A percentile compares a stretch with the other conserved stretches of the same genome.
Conservation (phyloP, 2,797 vertebrate genomes). For the Anas bahamensis region DNA sequence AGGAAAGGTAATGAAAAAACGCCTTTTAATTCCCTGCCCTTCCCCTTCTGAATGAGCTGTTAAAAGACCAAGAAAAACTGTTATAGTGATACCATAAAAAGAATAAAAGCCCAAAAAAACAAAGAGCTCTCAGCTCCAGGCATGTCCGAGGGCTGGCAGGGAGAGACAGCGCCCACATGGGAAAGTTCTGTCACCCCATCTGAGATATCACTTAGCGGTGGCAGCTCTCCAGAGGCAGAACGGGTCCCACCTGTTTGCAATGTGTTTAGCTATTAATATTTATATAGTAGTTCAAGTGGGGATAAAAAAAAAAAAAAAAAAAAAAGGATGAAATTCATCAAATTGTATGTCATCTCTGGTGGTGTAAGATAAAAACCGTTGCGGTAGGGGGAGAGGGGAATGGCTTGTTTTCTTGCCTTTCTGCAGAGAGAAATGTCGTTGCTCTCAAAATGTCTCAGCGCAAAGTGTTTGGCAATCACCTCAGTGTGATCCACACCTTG, state of each 20-base stretch:
- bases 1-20: neutral
- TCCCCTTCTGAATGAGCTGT: slow-evolving; percentile 82
- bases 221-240: slow-evolving; percentile 85
- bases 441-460: slow-evolving; percentile 13
- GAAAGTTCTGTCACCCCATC: slow-evolving; percentile 84
- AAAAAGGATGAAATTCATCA: slow-evolving; percentile 75
- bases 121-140: slow-evolving; percentile 81
- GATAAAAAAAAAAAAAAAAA: slow-evolving; percentile 64
- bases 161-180: slow-evolving; percentile 82
- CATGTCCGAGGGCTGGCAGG: slow-evolving; percentile 83
- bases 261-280: slow-evolving; percentile 87
- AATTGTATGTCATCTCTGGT: slow-evolving; percentile 79
- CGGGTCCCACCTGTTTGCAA: slow-evolving; percentile 85
- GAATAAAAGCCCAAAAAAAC: slow-evolving; percentile 71
- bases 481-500: slow-evolving; percentile 36
- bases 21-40: slow-evolving; percentile 52
- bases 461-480: slow-evolving; percentile 42
- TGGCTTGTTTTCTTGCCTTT: slow-evolving; percentile 57
- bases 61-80: slow-evolving; percentile 85
- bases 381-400: slow-evolving; percentile 37
- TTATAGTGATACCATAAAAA: slow-evolving; percentile 79
- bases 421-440: slow-evolving; percentile 25
- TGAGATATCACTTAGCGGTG: slow-evolving; percentile 83
- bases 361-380: slow-evolving; percentile 72
- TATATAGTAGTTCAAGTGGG: slow-evolving; percentile 84